phyloP scores from a whole-genome alignment of 2,797 vertebrate species.

The Thaleichthys pacificus region DNA sequence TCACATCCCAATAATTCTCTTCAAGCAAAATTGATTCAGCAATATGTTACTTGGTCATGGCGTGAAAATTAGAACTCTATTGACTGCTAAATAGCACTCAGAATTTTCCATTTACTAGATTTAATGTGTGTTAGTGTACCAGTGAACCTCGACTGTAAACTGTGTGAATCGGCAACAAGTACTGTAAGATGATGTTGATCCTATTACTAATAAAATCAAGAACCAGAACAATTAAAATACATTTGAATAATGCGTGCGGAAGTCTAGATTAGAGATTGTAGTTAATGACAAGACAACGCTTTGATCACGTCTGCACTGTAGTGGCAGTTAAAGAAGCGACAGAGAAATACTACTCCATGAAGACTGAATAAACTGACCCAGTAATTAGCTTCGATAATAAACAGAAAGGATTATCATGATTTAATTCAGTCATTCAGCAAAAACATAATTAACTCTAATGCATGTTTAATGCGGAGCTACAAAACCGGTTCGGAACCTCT shows the following conservation, averaged over 20 bases:
- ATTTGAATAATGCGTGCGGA: slow-evolving; percentile 40
- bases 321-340: slow-evolving; percentile 54
- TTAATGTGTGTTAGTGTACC: not conserved
- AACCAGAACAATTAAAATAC: slow-evolving; percentile 31
- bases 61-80: too few species aligned
- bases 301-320: slow-evolving; percentile 59
- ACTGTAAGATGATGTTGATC: not conserved
- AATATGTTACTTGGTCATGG: too few species aligned
- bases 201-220: not conserved
- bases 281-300: slow-evolving; percentile 53
- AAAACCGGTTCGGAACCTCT: slow-evolving; percentile 52
- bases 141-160: not conserved
- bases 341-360: slow-evolving; percentile 18
- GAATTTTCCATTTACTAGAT: not conserved
- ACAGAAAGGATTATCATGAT: slow-evolving; percentile 60
- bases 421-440: slow-evolving; percentile 58
- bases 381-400: slow-evolving; percentile 59
- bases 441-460: slow-evolving; percentile 57
- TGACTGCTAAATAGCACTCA: not conserved
- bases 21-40: too few species aligned
- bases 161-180: not conserved
- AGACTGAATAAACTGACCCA: slow-evolving; percentile 51
- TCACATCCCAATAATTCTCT: too few species aligned
- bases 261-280: slow-evolving; percentile 40
- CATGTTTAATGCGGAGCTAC: slow-evolving; percentile 51